Base-by-base conservation (phyloP, 1,140 invertebrate genomes). In the Trichomalopsis sarcophagae region DNA sequence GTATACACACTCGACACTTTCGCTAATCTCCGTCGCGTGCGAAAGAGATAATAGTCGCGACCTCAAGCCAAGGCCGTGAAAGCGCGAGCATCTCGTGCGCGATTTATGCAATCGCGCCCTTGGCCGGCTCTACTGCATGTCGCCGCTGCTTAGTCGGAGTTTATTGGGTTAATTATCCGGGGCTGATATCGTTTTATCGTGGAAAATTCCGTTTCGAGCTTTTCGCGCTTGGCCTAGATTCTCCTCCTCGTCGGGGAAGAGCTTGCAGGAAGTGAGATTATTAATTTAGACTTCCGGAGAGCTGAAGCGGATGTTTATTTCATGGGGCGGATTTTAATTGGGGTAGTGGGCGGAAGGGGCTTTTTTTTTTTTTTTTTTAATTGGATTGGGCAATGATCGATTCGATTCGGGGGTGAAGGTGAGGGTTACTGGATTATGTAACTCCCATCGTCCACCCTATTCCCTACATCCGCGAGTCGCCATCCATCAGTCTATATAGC, bases 111-210 rank as follows among this genome's bases (percentile, higher is more conserved):
- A 75, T 75, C 30, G 6, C 36, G 33, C 21, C 33, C 21, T 44
- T 44, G 21, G 36, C 73, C 36, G 21, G 21, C 27, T 27, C 27
- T 27, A 27, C 27, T 27, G 27, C 27, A 27, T 27, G 27, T n/a
- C 9, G 1, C 7, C 7, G 1, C 55, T 21, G 21, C 55, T 62
- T 62, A 62, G 55, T 10, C 14, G 14, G 14, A 36, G 36, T 75
- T 75, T 75, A 75, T 75, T 44, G 36, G 73, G 73, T 75, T 75
- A 75, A 75, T 75, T 75, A 44, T 36, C 73, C 73, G 36, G 36
- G 21, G 33, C 73, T 44, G 13, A 75, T 75, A 36, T 40, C 73
- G 36, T 62, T 62, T 62, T 62, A 62, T 62, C 55, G 55, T 62
- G 2, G 30, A 44, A 75, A 75, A 75, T 44, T 75, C 44, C 21